Base-by-base conservation (phyloP, 2,797 vertebrate genomes). In the Sus cebifrons region DNA sequence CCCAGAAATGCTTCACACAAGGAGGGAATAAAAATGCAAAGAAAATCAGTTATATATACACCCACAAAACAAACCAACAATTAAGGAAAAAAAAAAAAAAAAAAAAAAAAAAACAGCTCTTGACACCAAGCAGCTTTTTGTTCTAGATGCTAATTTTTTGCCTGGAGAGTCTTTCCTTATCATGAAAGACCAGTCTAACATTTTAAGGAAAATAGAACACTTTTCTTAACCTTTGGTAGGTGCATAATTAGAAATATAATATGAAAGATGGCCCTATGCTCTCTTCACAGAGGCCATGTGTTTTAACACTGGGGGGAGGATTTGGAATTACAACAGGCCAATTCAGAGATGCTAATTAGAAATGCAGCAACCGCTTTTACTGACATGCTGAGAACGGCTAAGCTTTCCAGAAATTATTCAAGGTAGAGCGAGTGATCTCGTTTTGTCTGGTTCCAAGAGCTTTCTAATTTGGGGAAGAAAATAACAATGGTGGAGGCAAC, bases 261-360 rank as follows among this genome's bases (percentile, higher is more conserved):
- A 86, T 92, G 84, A 96, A 94, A 96, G 89, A 89, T 70, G 84
- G 78, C 71, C 64, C 16, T 44, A 20, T 88, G 13, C 52, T 12
- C 67, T 21, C 54, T 88, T 95, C 68, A 68, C 73, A 25, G 73
- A 95, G 78, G 89, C 83, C 85, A 86, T 79, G 65, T 67, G 52
- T 90, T 94, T 96, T 95, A 85, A 95, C 10, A 6, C 44, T 36
- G 36, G 36, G 36, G 21, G 49, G 65, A 96, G 60, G 49, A 65
- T 86, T 93, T 97, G 87, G 78, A 96, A 82, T 97, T 93, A 77
- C 29, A 94, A 70, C 73, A 92, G 91, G 77, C 83, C 58, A 64
- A 92, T 92, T 97, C 95, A 94, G 87, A 86, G 89, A 93, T 70
- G 71, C 84, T 97, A 97, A 96, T 97, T 95, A 94, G 88, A 96